Evolutionary conservation across 1,140 invertebrate genomes (phyloP), one percentile per base, ranked within the genome.

Genomic region (Atta cephalotes): DNA sequence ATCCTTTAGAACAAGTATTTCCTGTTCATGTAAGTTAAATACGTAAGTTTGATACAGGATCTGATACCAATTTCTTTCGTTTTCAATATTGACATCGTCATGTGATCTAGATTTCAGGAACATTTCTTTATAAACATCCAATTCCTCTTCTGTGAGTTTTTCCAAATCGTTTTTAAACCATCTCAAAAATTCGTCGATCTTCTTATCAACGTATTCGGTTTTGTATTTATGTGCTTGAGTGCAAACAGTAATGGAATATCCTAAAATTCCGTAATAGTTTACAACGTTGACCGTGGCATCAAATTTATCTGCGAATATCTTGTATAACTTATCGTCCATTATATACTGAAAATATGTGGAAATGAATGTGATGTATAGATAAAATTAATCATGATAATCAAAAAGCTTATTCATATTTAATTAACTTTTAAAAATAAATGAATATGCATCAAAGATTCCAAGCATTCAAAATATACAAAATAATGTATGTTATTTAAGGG

Each of bases 321-420:
- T 95, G 92, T 99, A 99, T 62, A 98, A 95, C 0, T 98, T 98
- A 94, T 99, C 98, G 92, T 98, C 97, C 95, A 98, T 97, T 62
- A 98, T 94, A 95, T 97, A 96, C 96, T 97, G 85, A 68, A 93
- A 85, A 39, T 9, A 18, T 91, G 91, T 49, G 77, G 77, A 70
- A 21, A 0, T 51, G n/a, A 74, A 25, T 28, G 1, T 82, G 9
- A 49, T 18, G 0, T n/a, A 9, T 18, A 18, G 25, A 1, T 51
- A 14, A 74, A 39, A 39, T 39, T 1, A 39, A 39, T 39, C 7
- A 7, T 39, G 35, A 39, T 39, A 39, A 39, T 39, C 0, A 39
- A 9, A 39, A 1, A 39, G 6, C 35, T 39, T 39, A 7, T 39
- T 39, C 7, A 39, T 39, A 39, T 39, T 39, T 39, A 7, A 39